Conservation (phyloP, 2,797 vertebrate genomes). For the Argya squamiceps region DNA sequence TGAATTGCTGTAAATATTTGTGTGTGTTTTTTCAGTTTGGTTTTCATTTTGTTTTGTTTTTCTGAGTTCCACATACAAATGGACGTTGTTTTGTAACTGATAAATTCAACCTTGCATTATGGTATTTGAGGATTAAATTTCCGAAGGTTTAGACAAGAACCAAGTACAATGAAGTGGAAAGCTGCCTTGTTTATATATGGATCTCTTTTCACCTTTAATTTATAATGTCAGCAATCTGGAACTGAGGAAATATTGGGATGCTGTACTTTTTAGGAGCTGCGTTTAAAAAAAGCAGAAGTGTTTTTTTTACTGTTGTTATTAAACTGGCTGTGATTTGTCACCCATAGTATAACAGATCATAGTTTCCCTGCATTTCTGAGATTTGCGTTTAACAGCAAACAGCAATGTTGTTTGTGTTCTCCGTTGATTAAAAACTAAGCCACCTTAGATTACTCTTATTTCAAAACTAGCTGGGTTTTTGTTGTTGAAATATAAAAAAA, state of each 20-base stretch:
- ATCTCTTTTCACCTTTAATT: constrained; percentile 73
- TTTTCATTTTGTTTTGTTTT: neutral
- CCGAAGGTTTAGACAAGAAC: constrained; percentile 72
- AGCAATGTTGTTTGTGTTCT: constrained; percentile 58
- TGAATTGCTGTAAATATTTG: constrained; percentile 69
- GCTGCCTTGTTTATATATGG: constrained; percentile 75
- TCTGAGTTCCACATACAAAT: constrained; percentile 55
- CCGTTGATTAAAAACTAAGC: constrained; percentile 55
- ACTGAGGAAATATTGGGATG: constrained; percentile 61
- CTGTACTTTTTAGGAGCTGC: constrained; percentile 65
- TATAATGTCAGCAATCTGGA: constrained; percentile 70
- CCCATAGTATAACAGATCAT: constrained; percentile 54
- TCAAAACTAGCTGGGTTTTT: constrained; percentile 55
- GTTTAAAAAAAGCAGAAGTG: constrained; percentile 51
- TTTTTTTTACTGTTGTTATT: constrained; percentile 52
- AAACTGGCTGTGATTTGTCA: constrained; percentile 54
- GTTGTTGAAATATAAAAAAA: constrained; percentile 61
- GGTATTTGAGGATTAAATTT: constrained; percentile 66
- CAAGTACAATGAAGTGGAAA: constrained; percentile 61
- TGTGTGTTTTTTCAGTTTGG: constrained; percentile 34
- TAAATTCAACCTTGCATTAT: constrained; percentile 66
- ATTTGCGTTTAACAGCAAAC: constrained; percentile 60
- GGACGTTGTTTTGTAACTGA: constrained; percentile 64
- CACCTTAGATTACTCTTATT: constrained; percentile 61
- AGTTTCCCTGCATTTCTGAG: constrained; percentile 63